phyloP scores from a whole-genome alignment of 2,113 vertebrate genomes.

The Rhipidura dahli region DNA sequence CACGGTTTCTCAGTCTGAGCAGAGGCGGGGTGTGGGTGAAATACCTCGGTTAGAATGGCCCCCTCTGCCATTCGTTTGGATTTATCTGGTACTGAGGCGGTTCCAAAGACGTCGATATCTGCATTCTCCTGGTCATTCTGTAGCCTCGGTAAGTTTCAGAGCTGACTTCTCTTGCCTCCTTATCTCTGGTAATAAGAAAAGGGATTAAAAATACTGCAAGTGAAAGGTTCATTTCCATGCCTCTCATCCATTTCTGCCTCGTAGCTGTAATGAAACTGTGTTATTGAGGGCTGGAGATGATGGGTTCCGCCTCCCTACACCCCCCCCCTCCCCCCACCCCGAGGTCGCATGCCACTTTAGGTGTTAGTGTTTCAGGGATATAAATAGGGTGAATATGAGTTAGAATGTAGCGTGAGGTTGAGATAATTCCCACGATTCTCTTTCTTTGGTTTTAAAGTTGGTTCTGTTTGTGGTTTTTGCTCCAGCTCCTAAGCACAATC shows the following conservation, averaged over 20 bases:
- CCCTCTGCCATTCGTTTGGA: not conserved
- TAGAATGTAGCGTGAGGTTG: not conserved
- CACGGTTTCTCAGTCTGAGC: not conserved
- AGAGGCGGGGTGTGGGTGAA: not conserved
- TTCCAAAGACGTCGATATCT: not conserved
- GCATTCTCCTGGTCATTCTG: not conserved
- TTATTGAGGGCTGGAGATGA: not conserved
- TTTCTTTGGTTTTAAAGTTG: not conserved
- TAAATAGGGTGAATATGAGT: not conserved
- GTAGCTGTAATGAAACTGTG: not conserved
- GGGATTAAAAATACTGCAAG: not conserved
- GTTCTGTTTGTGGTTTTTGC: not conserved
- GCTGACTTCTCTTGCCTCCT: not conserved
- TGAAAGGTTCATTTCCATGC: not conserved
- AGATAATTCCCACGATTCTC: not conserved
- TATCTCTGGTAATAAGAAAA: not conserved
- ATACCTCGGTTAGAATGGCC: not conserved
- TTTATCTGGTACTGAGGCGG: not conserved
- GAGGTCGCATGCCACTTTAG: not conserved
- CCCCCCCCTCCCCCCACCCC: accelerated
- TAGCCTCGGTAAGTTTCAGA: slow-evolving; percentile 9
- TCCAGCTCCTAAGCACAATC: not conserved
- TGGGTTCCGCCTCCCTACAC: no score
- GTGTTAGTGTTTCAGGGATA: not conserved
- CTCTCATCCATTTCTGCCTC: not conserved